Conservation (phyloP, 2,113 vertebrate genomes). For the Glaucidium brasilianum region DNA sequence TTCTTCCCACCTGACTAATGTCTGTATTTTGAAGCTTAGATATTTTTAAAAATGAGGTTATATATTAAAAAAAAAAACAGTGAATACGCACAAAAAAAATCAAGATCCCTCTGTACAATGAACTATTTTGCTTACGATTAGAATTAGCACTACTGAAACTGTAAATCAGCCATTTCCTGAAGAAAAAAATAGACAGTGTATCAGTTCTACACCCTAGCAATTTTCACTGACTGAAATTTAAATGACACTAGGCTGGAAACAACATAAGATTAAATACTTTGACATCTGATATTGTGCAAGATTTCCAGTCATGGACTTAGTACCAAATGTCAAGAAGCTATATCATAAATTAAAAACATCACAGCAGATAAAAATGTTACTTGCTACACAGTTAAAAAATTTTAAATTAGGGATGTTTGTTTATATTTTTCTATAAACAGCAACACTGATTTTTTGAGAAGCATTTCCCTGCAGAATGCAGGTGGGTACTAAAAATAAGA, state of each 20-base stretch:
- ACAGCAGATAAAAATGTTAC: neutral
- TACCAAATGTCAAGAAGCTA: neutral
- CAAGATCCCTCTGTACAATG: neutral
- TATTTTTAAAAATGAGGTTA: neutral
- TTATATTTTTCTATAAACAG: neutral
- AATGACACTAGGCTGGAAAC: neutral
- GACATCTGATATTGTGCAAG: neutral
- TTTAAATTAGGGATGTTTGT: neutral
- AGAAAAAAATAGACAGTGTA: neutral
- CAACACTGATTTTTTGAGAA: neutral
- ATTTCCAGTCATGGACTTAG: neutral
- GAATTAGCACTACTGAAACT: neutral
- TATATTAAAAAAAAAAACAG: neutral
- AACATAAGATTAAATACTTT: neutral
- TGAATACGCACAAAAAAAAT: neutral
- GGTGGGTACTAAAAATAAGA: neutral
- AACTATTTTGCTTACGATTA: neutral
- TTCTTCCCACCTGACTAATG: neutral
- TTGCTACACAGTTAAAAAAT: neutral
- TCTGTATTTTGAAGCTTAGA: neutral
- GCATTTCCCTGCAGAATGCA: neutral
- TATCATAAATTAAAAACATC: neutral
- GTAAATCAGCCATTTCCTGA: neutral
- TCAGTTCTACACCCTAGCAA: neutral
- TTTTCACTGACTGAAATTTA: neutral